These are phyloP conservation scores for Rhynchotus rufescens DNA, from an alignment of 2,797 vertebrate genomes.

Conservation along the genomic window DNA sequence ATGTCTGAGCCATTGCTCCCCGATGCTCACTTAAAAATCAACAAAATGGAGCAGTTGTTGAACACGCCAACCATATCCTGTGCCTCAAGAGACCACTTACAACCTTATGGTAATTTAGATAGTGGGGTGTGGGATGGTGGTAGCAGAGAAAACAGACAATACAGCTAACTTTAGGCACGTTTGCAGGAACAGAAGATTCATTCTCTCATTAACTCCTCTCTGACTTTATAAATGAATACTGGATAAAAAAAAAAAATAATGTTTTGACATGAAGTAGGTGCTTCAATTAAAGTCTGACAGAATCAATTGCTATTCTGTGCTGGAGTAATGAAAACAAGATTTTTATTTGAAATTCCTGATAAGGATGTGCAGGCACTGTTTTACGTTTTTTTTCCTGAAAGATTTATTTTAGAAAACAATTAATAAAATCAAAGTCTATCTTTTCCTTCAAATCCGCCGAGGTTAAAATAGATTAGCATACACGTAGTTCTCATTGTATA, in stretches of 20 bases:
- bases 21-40: not conserved
- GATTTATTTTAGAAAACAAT: constrained; percentile 68
- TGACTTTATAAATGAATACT: constrained; percentile 48
- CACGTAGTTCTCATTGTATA: constrained; percentile 62
- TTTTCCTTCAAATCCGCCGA: constrained; percentile 53
- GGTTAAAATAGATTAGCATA: constrained; percentile 66
- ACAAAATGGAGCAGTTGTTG: not conserved
- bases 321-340: constrained; percentile 52
- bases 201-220: constrained; percentile 1
- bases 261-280: constrained; percentile 53
- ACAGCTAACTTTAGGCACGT: not conserved
- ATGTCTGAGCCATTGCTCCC: not conserved
- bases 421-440: constrained; percentile 68
- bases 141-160: not conserved
- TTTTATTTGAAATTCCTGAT: constrained; percentile 69
- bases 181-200: not conserved
- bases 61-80: not conserved
- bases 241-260: constrained; percentile 1
- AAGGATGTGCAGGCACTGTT: constrained; percentile 44
- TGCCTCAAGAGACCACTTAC: not conserved
- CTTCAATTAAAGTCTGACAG: constrained; percentile 62
- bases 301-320: constrained; percentile 61
- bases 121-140: not conserved
- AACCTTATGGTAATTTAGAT: not conserved
- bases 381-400: not conserved